Percentiles rank a stretch among this genome's conserved stretches.
Conservation (phyloP, 1,140 invertebrate genomes). For the Heliconius congener region DNA sequence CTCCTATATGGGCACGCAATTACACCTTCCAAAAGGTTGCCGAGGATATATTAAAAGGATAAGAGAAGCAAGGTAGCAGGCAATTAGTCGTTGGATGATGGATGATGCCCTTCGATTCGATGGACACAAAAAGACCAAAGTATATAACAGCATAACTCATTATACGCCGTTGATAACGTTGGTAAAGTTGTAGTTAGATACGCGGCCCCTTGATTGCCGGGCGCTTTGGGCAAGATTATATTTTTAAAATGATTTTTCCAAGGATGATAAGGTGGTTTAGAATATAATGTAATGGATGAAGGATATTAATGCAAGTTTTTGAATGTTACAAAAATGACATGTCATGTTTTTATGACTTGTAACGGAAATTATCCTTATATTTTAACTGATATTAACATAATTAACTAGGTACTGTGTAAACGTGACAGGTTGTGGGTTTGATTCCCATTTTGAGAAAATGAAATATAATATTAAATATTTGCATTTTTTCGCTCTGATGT, state of each 20-base stretch:
- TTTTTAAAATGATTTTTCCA: constrained; percentile 34
- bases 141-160: constrained; percentile 64
- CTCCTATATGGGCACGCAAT: constrained; percentile 43
- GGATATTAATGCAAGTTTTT: background rate
- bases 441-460: no score
- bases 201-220: constrained; percentile 60
- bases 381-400: no score
- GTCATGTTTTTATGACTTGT: background rate
- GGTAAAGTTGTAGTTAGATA: constrained; percentile 74
- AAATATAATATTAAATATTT: no score
- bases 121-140: constrained; percentile 70
- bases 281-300: background rate
- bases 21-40: constrained; percentile 51
- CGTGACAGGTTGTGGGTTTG: no score
- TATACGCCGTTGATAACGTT: constrained; percentile 75
- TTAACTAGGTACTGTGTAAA: no score
- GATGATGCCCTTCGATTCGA: constrained; percentile 66
- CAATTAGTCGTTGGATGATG: constrained; percentile 77
- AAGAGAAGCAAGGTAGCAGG: constrained; percentile 76
- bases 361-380: background rate
- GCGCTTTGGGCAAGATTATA: constrained; percentile 54
- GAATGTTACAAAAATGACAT: background rate
- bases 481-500: no score
- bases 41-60: constrained; percentile 73
- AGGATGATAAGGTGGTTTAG: constrained; percentile 13